phyloP scores from a whole-genome alignment of 1,140 invertebrate genomes.

The Steinernema feltiae region DNA sequence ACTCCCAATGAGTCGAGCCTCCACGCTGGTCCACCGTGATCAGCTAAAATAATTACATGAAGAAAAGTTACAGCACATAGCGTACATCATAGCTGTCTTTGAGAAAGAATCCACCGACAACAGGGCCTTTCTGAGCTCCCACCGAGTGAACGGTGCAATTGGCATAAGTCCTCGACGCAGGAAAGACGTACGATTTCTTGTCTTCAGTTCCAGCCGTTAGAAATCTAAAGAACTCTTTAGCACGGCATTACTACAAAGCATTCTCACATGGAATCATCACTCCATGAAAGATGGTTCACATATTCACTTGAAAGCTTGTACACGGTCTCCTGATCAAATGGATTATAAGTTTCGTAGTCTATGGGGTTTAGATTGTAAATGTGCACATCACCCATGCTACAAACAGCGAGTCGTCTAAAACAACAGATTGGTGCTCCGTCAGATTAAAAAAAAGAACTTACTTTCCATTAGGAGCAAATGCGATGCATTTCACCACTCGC shows the following conservation, averaged over 20 bases:
- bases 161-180: constrained; percentile 38
- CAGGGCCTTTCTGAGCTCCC: constrained; percentile 72
- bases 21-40: constrained; percentile 64
- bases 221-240: constrained; percentile 23
- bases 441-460: constrained; percentile 39
- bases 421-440: constrained; percentile 15
- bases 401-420: constrained; percentile 73
- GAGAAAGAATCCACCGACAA: constrained; percentile 82
- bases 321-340: constrained; percentile 76
- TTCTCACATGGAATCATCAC: constrained; percentile 73
- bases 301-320: constrained; percentile 75
- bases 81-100: constrained; percentile 70
- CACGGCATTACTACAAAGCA: constrained; percentile 57
- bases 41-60: constrained; percentile 44
- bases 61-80: too few relatives aligned
- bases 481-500: constrained; percentile 68
- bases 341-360: constrained; percentile 74
- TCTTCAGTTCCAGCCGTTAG: constrained; percentile 28
- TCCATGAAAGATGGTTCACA: constrained; percentile 81
- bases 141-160: constrained; percentile 67
- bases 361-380: constrained; percentile 77
- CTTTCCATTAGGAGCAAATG: constrained; percentile 88
- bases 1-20: constrained; percentile 78
- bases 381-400: constrained; percentile 76
- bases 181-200: constrained; percentile 21